A percentile compares a stretch with the other conserved stretches of the same genome.
Evolutionary conservation across 2,888 invertebrate species (phyloP).

Genomic region (Hymenopus coronatus): DNA sequence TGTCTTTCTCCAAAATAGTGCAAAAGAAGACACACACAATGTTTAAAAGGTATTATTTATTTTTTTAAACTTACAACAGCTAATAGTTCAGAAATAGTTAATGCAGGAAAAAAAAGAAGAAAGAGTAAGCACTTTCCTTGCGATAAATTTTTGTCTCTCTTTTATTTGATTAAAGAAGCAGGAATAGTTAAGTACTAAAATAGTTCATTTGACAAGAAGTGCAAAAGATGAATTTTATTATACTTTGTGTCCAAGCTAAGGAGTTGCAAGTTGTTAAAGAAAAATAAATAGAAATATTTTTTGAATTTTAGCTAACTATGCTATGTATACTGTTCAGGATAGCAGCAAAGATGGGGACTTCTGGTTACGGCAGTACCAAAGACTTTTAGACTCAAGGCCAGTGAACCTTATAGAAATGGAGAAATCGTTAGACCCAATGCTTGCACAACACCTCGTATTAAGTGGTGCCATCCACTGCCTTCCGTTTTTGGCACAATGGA

Average conservation of each 20-base stretch:
- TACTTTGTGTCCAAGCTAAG: background rate
- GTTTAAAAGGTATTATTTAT: no score
- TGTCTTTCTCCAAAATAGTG: no score
- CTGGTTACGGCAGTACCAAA: conserved; percentile 81
- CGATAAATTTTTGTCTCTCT: no score
- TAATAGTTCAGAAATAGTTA: no score
- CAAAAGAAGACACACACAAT: no score
- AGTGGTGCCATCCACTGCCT: conserved; percentile 73
- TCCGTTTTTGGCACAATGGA: conserved; percentile 66
- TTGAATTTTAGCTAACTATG: conserved; percentile 1
- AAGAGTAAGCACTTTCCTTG: no score
- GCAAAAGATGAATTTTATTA: background rate
- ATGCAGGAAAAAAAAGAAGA: no score
- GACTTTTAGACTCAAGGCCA: conserved; percentile 73
- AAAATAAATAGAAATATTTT: no score
- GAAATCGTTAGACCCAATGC: conserved; percentile 60
- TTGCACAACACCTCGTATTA: conserved; percentile 67
- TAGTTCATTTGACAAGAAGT: background rate
- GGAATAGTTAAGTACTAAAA: no score
- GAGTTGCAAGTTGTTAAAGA: background rate
- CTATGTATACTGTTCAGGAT: conserved; percentile 39
- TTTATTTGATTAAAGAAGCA: no score
- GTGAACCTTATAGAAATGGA: conserved; percentile 60
- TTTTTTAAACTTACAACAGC: no score
- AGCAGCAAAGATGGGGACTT: conserved; percentile 48